phyloP scores from a whole-genome alignment of 2,888 invertebrate genomes.

The Steinernema hermaphroditum region DNA sequence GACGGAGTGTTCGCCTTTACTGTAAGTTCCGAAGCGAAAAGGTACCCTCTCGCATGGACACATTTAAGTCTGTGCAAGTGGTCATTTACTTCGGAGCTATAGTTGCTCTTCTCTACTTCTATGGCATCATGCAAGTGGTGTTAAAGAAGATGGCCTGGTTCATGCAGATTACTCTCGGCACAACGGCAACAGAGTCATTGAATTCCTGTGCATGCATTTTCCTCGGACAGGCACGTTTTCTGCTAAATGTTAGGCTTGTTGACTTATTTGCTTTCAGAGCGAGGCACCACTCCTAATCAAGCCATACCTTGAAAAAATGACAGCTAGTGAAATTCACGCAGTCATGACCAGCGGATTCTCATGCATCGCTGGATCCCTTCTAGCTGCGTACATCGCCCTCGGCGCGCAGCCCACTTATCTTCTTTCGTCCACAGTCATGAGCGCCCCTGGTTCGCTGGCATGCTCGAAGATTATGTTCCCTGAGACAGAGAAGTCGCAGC shows the following conservation, averaged over 20 bases:
- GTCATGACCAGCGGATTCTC: conserved; percentile 93
- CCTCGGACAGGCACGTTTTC: conserved; percentile 72
- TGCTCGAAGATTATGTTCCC: conserved; percentile 88
- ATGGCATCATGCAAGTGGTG: conserved; percentile 68
- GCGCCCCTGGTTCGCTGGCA: conserved; percentile 88
- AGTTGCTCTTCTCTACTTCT: conserved; percentile 59
- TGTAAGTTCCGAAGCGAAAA: conserved; percentile 67
- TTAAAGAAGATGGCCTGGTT: conserved; percentile 69
- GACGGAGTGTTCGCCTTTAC: conserved; percentile 80
- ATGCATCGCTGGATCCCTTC: conserved; percentile 86
- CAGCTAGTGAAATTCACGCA: conserved; percentile 87
- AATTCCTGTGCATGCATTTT: conserved; percentile 91
- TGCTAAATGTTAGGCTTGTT: not conserved
- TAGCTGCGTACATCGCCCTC: conserved; percentile 88
- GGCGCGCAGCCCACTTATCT: conserved; percentile 69
- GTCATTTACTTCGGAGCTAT: conserved; percentile 63
- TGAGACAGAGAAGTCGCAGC: conserved; percentile 81
- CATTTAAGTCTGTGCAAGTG: conserved; percentile 58
- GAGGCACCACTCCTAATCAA: conserved; percentile 86
- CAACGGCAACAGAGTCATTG: conserved; percentile 91
- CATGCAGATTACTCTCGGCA: conserved; percentile 75
- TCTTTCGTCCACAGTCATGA: conserved; percentile 91
- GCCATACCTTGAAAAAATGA: conserved; percentile 82
- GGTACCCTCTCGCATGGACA: not conserved
- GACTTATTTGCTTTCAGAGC: conserved; percentile 40